phyloP scores from a whole-genome alignment of 2,797 vertebrate genomes.

The Linurgus olivaceus region DNA sequence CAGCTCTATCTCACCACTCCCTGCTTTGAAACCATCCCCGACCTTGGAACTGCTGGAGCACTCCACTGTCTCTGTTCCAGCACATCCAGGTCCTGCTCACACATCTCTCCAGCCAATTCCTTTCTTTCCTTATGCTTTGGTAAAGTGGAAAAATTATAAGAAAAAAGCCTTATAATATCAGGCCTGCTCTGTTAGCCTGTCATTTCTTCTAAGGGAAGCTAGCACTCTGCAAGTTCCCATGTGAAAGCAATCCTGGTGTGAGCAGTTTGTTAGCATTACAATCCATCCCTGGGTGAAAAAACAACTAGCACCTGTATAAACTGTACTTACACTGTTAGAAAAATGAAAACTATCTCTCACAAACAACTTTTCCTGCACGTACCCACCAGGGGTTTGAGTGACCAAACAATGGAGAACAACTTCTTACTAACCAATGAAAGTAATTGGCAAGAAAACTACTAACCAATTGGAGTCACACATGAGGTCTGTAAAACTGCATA shows the following conservation, averaged over 20 bases:
- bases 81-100: not conserved
- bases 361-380: not conserved
- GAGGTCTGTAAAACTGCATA: not conserved
- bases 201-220: not conserved
- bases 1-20: not conserved
- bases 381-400: not conserved
- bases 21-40: not conserved
- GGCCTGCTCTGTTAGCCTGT: not conserved
- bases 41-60: not conserved
- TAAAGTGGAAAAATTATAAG: not conserved
- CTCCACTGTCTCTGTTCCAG: not conserved
- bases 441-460: not conserved
- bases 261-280: not conserved
- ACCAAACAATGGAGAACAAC: not conserved
- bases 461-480: not conserved
- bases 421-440: not conserved
- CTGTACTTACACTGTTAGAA: not conserved
- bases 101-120: not conserved
- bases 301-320: not conserved
- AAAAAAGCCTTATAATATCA: not conserved
- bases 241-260: not conserved
- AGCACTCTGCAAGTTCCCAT: not conserved
- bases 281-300: not conserved
- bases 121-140: not conserved
- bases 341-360: not conserved